A percentile compares a stretch with the other conserved stretches of the same genome.
phyloP scores from a whole-genome alignment of 2,113 vertebrate genomes.

The Crocuta crocuta region DNA sequence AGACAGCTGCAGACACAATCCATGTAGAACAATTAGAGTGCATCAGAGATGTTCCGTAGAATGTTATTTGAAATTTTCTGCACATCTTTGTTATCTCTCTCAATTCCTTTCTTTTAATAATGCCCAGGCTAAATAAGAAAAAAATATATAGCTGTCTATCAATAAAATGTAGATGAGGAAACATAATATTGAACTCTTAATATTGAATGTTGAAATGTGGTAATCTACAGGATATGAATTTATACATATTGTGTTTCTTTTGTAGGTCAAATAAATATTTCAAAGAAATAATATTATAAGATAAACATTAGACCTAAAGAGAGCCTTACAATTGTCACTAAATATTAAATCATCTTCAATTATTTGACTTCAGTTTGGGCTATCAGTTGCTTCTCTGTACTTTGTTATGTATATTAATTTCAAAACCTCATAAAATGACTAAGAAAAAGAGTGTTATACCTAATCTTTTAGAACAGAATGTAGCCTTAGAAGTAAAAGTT shows the following conservation, averaged over 20 bases:
- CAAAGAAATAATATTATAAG: neutral
- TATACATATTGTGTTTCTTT: neutral
- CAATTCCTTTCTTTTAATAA: conserved; percentile 17
- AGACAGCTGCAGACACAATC: conserved; percentile 44
- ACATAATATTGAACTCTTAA: neutral
- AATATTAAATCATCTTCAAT: neutral
- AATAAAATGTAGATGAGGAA: neutral
- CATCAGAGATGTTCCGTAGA: neutral
- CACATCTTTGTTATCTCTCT: conserved; percentile 44
- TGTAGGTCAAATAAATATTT: neutral
- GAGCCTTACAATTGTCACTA: neutral
- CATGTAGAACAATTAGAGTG: neutral
- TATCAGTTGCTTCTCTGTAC: neutral
- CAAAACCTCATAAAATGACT: neutral
- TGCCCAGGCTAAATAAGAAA: neutral
- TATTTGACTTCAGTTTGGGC: neutral
- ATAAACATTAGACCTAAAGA: neutral
- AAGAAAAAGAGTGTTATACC: neutral
- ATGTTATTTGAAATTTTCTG: conserved; percentile 32
- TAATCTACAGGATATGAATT: neutral
- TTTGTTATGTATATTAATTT: neutral
- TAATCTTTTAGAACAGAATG: neutral
- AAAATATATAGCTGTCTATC: neutral
- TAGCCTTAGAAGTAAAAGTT: conserved; percentile 61
- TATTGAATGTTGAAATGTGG: neutral